Evolutionary conservation across 2,888 invertebrate species (phyloP).

Genomic region (Neoascia interrupta): DNA sequence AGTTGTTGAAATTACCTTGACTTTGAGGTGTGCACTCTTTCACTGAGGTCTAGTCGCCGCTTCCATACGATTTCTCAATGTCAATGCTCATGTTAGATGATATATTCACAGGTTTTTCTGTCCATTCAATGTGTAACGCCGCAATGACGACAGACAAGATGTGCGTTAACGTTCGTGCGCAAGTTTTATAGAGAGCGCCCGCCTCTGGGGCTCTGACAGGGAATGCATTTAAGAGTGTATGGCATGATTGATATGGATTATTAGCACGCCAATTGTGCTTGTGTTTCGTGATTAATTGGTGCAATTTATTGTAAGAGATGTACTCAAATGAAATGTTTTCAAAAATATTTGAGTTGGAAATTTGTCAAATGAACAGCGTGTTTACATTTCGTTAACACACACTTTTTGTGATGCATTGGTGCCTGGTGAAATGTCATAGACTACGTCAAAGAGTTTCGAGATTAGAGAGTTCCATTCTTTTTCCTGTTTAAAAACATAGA

Average conservation of each 20-base stretch:
- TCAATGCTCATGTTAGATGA: conserved; percentile 48
- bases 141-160: conserved; percentile 21
- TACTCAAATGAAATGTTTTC: conserved; percentile 6
- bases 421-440: background rate
- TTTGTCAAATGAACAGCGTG: too few species aligned
- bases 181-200: conserved; percentile 6
- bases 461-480: too few species aligned
- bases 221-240: conserved; percentile 23
- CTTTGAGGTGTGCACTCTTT: conserved; percentile 8
- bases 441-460: too few species aligned
- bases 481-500: too few species aligned
- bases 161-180: background rate
- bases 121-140: conserved; percentile 28
- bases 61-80: conserved; percentile 49
- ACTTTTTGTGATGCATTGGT: background rate
- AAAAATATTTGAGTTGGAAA: background rate
- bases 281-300: conserved; percentile 28
- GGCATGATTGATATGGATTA: conserved; percentile 39
- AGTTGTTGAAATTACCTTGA: conserved; percentile 54
- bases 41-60: too few species aligned
- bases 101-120: too few species aligned
- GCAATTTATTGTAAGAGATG: background rate
- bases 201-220: background rate
- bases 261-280: conserved; percentile 35
- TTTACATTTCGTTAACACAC: background rate